A percentile compares a stretch with the other conserved stretches of the same genome.
Evolutionary conservation across 2,113 vertebrate species (phyloP).

Genomic region (Alethe diademata): DNA sequence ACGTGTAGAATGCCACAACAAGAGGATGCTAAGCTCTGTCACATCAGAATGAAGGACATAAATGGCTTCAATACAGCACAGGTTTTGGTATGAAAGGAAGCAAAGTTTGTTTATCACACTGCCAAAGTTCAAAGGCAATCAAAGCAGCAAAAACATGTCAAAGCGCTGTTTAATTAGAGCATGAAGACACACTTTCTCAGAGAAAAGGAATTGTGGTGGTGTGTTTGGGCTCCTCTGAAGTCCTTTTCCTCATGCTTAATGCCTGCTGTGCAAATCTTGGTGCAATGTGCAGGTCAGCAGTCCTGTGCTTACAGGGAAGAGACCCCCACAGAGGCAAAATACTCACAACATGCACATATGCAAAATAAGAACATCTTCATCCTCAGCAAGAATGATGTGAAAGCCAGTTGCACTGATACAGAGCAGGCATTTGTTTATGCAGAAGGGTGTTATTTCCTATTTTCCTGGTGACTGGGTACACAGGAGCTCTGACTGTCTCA

Average conservation of each 20-base stretch:
- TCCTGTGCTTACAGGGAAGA: not conserved
- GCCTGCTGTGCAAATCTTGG: not conserved
- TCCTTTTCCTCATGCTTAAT: not conserved
- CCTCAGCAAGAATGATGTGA: not conserved
- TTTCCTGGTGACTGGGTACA: not conserved
- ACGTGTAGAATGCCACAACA: not conserved
- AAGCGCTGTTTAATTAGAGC: not conserved
- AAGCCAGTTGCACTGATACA: not conserved
- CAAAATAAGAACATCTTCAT: not conserved
- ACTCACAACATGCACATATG: no score
- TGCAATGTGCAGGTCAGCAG: not conserved
- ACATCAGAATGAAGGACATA: not conserved
- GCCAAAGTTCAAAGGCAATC: constrained; percentile 24
- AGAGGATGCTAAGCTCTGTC: not conserved
- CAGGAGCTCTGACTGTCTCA: not conserved
- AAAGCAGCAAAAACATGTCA: constrained; percentile 1
- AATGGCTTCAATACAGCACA: not conserved
- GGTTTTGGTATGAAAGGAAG: not conserved
- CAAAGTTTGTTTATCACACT: constrained; percentile 11
- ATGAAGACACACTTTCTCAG: not conserved
- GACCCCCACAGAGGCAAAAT: not conserved
- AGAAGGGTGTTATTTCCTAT: not conserved
- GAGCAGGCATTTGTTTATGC: not conserved
- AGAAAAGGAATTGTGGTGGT: not conserved
- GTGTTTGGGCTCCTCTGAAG: not conserved